Conservation (phyloP, 2,888 invertebrate genomes). For the Opisthograptis luteolata region DNA sequence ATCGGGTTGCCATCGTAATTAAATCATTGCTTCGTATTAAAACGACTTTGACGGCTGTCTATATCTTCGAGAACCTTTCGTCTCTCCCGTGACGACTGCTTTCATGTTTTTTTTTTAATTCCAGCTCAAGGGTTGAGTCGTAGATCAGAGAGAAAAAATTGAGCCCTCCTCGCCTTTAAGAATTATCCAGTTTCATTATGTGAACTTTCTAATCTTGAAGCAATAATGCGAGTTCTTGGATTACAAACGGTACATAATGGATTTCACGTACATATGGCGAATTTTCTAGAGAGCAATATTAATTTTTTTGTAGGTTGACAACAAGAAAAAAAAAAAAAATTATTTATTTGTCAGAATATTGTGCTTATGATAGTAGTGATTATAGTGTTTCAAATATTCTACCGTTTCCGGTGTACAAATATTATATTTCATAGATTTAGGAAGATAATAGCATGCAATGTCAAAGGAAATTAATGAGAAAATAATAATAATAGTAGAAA, state of each 20-base stretch:
- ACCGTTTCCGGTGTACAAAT: too few species aligned
- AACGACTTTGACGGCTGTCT: constrained; percentile 66
- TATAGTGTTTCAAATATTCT: too few species aligned
- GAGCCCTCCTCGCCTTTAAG: constrained; percentile 35
- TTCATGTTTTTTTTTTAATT: constrained; percentile 61
- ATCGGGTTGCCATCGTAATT: constrained; percentile 72
- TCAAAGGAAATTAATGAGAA: too few species aligned
- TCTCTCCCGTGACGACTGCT: constrained; percentile 56
- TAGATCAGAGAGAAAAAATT: too few species aligned
- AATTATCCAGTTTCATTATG: constrained; percentile 34
- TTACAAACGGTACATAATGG: background rate
- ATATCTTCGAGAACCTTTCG: constrained; percentile 61
- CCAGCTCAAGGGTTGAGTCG: constrained; percentile 47
- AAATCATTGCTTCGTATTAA: constrained; percentile 74
- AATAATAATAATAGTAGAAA: too few species aligned
- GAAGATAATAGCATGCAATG: too few species aligned
- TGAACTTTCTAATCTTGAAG: constrained; percentile 11
- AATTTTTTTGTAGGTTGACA: too few species aligned
- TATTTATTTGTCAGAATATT: too few species aligned
- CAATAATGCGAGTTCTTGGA: background rate
- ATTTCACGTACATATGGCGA: background rate
- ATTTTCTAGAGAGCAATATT: too few species aligned
- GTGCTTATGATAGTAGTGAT: too few species aligned
- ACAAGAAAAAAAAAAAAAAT: too few species aligned
- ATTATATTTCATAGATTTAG: too few species aligned